phyloP scores from a whole-genome alignment of 1,140 invertebrate genomes.

The Cotesia typhae region DNA sequence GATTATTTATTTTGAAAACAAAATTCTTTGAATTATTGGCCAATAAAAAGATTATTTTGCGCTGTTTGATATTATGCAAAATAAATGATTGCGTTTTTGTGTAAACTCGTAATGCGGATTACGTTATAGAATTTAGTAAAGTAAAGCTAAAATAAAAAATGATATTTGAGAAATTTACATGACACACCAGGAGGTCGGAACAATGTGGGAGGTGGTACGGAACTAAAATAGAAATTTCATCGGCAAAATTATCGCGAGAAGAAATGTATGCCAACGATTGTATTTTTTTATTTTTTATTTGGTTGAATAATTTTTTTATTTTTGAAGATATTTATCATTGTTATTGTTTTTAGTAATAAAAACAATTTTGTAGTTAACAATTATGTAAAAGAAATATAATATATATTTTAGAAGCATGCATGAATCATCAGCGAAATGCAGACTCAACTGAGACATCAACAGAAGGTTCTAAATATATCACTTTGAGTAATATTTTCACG shows the following conservation, averaged over 20 bases:
- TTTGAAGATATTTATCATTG: background rate
- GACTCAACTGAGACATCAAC: slow-evolving; percentile 40
- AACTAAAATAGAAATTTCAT: slow-evolving; percentile 37
- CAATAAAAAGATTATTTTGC: too few relatives aligned
- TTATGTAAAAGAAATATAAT: background rate
- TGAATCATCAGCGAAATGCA: slow-evolving; percentile 15
- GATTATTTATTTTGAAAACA: too few relatives aligned
- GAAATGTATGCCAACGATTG: slow-evolving; percentile 16
- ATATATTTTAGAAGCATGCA: slow-evolving; percentile 10
- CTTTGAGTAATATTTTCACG: slow-evolving; percentile 53
- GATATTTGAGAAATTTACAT: slow-evolving; percentile 30
- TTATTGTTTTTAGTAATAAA: background rate
- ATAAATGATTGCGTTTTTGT: background rate
- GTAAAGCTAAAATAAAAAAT: background rate
- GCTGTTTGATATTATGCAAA: too few relatives aligned
- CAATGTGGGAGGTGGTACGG: slow-evolving; percentile 28
- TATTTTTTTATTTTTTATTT: background rate
- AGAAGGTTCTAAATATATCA: slow-evolving; percentile 48
- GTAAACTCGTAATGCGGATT: background rate
- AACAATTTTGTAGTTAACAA: background rate
- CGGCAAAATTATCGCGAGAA: slow-evolving; percentile 31
- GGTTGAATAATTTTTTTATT: background rate
- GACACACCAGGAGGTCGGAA: slow-evolving; percentile 33
- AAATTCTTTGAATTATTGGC: too few relatives aligned
- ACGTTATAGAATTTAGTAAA: background rate